These are phyloP conservation scores for Brachionus asplanchnoidis DNA, from an alignment of 1,140 invertebrate species.

Conservation along the genomic window DNA sequence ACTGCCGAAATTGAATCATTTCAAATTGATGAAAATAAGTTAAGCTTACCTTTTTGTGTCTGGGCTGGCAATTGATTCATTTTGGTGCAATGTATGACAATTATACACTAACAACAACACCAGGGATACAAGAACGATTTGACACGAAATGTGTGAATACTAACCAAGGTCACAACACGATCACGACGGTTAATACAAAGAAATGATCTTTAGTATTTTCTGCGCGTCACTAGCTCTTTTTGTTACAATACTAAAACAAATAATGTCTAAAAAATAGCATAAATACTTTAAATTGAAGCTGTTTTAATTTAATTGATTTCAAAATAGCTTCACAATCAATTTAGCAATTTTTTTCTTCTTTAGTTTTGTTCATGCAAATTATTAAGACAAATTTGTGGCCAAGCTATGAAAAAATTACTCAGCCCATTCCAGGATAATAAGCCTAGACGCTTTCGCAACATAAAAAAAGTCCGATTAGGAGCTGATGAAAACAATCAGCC, in stretches of 20 bases:
- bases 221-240: background rate
- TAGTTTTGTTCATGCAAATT: background rate
- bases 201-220: background rate
- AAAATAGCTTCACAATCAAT: background rate
- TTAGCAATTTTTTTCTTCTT: background rate
- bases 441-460: background rate
- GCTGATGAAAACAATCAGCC: background rate
- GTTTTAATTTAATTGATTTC: background rate
- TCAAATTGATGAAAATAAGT: background rate
- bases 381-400: background rate
- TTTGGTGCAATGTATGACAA: background rate
- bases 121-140: background rate
- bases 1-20: background rate
- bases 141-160: slow-evolving; percentile 8
- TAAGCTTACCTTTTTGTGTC: background rate
- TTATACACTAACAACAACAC: background rate
- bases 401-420: background rate
- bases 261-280: slow-evolving; percentile 4
- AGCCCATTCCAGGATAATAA: background rate
- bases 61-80: background rate
- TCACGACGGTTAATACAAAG: slow-evolving; percentile 34
- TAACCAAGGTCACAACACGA: slow-evolving; percentile 35
- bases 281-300: background rate
- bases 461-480: background rate
- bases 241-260: background rate